Conservation (phyloP, 2,797 vertebrate species). For the Myoxocephalus aenaeus region DNA sequence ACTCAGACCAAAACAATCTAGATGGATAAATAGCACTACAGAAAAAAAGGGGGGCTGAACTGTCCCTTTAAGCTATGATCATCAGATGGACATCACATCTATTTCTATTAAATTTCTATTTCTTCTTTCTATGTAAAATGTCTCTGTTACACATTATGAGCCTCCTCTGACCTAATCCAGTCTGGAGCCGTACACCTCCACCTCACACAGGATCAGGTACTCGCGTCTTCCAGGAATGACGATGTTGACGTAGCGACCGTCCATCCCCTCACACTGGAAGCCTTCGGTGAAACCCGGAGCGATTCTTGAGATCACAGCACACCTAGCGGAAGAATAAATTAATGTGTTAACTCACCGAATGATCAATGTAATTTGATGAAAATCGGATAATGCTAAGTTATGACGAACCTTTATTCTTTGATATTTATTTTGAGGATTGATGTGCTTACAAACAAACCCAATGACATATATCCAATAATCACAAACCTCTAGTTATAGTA, state of each 20-base stretch:
- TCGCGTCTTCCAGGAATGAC: conserved; percentile 28
- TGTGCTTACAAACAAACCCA: accelerated
- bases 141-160: too few species aligned
- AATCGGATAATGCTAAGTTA: too few species aligned
- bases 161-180: conserved; percentile 41
- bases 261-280: conserved; percentile 61
- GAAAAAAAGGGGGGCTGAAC: too few species aligned
- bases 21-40: too few species aligned
- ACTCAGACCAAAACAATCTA: too few species aligned
- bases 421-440: too few species aligned
- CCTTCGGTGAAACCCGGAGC: conserved; percentile 2
- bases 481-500: background rate
- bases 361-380: background rate
- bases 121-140: background rate
- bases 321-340: conserved; percentile 37
- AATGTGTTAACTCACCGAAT: background rate
- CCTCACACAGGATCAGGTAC: conserved; percentile 55
- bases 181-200: conserved; percentile 66
- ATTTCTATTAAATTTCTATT: too few species aligned
- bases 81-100: background rate
- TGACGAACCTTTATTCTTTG: too few species aligned
- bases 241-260: conserved; percentile 69
- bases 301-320: conserved; percentile 52
- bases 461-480: background rate
- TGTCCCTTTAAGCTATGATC: background rate